Percentiles rank a stretch among this genome's conserved stretches.
Evolutionary conservation across 2,113 vertebrate genomes (phyloP).

Genomic region (Lepus americanus): DNA sequence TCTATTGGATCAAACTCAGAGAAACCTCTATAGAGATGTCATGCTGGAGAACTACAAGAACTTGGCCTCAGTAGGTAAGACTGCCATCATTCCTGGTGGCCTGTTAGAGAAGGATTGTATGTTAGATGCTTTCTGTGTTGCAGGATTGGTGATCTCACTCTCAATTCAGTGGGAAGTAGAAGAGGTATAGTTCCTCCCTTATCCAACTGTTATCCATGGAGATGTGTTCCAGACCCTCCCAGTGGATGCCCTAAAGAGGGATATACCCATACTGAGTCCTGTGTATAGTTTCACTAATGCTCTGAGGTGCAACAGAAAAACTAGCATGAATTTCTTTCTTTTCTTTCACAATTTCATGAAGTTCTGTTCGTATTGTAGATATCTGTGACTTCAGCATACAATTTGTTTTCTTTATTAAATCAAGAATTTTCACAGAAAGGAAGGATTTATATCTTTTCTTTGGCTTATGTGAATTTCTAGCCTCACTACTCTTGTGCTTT

Average conservation of each 20-base stretch:
- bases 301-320: not conserved
- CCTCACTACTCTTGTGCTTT: not conserved
- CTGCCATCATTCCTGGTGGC: not conserved
- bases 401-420: not conserved
- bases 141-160: not conserved
- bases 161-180: not conserved
- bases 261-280: not conserved
- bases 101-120: not conserved
- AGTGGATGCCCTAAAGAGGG: not conserved
- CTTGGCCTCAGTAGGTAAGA: conserved; percentile 37
- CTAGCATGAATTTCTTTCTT: not conserved
- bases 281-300: not conserved
- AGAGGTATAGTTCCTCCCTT: not conserved
- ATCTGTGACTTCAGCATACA: not conserved
- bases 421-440: not conserved
- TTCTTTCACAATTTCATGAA: not conserved
- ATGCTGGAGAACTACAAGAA: conserved; percentile 53
- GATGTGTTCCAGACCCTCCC: not conserved
- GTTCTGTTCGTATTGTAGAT: not conserved
- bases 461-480: not conserved
- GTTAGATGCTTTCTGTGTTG: not conserved
- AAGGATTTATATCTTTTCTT: not conserved
- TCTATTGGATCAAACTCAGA: conserved; percentile 46
- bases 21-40: conserved; percentile 49
- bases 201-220: not conserved